Evolutionary conservation across 1,140 invertebrate species (phyloP).

Genomic region (Stenopsyche tienmushanensis): DNA sequence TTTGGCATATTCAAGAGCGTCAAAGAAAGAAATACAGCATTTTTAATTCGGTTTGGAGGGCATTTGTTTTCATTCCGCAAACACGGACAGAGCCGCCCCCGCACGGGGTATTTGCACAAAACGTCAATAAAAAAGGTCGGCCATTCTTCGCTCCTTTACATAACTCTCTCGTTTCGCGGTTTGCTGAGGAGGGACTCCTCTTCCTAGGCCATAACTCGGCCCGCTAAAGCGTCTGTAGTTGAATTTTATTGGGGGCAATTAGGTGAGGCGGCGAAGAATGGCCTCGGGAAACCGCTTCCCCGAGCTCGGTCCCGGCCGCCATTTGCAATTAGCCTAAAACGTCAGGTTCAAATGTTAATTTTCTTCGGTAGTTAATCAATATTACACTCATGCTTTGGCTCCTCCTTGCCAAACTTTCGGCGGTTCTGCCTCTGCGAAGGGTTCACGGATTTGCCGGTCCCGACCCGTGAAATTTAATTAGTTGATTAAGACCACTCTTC

Average conservation of each 20-base stretch:
- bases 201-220: slow-evolving; percentile 10
- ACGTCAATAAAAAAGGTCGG: slow-evolving; percentile 40
- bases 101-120: slow-evolving; percentile 41
- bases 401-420: too few relatives aligned
- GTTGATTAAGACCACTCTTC: slow-evolving; percentile 35
- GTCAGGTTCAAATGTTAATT: slow-evolving; percentile 42
- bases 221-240: slow-evolving; percentile 34
- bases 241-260: slow-evolving; percentile 42
- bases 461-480: slow-evolving; percentile 37
- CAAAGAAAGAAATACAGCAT: too few relatives aligned
- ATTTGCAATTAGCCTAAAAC: slow-evolving; percentile 41
- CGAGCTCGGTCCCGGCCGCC: slow-evolving; percentile 28
- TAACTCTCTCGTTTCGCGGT: slow-evolving; percentile 26
- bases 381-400: slow-evolving; percentile 38
- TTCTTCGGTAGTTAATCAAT: slow-evolving; percentile 39
- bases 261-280: slow-evolving; percentile 30
- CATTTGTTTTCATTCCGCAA: too few relatives aligned
- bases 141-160: slow-evolving; percentile 27
- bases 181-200: slow-evolving; percentile 22
- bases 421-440: slow-evolving; percentile 6
- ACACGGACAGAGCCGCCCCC: background rate
- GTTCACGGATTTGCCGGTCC: slow-evolving; percentile 7
- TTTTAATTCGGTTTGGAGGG: too few relatives aligned
- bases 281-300: slow-evolving; percentile 34
- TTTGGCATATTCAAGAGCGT: too few relatives aligned